Evolutionary conservation across 2,888 invertebrate genomes (phyloP), one percentile per base, ranked within the genome.

Genomic region (Epirrhoe tristata): DNA sequence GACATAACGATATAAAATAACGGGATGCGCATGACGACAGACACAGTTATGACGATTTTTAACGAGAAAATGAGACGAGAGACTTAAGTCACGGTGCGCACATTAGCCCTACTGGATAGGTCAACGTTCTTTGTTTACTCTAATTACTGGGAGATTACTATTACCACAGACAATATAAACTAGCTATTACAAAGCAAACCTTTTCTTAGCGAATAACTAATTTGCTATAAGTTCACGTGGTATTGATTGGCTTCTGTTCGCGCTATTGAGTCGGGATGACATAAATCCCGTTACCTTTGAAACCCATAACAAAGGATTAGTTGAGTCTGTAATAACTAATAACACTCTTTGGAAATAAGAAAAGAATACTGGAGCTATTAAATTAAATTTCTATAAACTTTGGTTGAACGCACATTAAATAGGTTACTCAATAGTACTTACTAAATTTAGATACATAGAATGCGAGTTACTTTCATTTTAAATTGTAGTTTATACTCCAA

Each of bases 301-400:
- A 83, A 83, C 84, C 85, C 83, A 81, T 83, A 86, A 90, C 87
- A 89, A 89, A 87, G 79, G 88, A 86, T 89, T 85, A 87, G 81
- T 83, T 82, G 76, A 72, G 77, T 76, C 82, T 84, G 83, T 79
- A 77, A 43, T 43, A 43, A 43, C 39, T 79, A 77, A 43, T 43
- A 43, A 43, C 39, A 43, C 10, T 8, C 39, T 12, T 4, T 43
- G 39, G 39, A 10, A 12, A 12, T 1, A 12, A 43, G 39, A 43
- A 39, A 39, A 5, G 10, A 12, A 39, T 39, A 39, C n/a, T n/a
- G n/a, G n/a, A 39, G 12, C 39, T 39, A 39, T n/a, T n/a, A n/a
- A n/a, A n/a, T n/a, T n/a, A n/a, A n/a, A n/a, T n/a, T n/a, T n/a
- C n/a, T n/a, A n/a, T n/a, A n/a, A n/a, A n/a, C n/a, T n/a, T n/a